A percentile compares a stretch with the other conserved stretches of the same genome.
These are phyloP conservation scores for Amphimedon queenslandica DNA, from an alignment of 37 sponge, comb jelly and placozoan species.

Conservation along the genomic window DNA sequence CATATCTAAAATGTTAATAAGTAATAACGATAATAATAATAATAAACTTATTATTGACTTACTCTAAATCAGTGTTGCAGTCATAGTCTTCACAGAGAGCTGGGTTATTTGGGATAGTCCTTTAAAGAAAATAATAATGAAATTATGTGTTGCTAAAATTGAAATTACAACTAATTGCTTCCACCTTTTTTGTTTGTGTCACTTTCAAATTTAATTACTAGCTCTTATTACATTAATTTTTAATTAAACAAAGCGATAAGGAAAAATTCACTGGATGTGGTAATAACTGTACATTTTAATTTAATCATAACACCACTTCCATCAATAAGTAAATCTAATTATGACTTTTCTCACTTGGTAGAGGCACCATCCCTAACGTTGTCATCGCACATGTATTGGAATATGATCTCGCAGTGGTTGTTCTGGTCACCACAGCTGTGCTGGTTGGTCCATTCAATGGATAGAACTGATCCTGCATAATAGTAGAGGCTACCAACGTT, in stretches of 20 bases:
- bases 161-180: too few relatives aligned
- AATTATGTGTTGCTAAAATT: too few relatives aligned
- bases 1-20: conserved; percentile 68
- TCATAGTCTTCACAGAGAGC: conserved; percentile 70
- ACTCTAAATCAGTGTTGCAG: conserved; percentile 91
- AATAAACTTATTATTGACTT: conserved; percentile 10
- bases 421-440: conserved; percentile 95
- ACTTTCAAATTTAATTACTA: too few relatives aligned
- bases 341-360: conserved; percentile 55
- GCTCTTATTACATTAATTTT: too few relatives aligned
- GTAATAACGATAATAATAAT: background rate
- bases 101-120: conserved; percentile 86
- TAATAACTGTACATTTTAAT: too few relatives aligned
- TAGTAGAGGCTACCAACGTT: conserved; percentile 95
- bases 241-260: too few relatives aligned
- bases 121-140: conserved; percentile 7
- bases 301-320: too few relatives aligned
- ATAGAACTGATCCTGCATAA: conserved; percentile 80
- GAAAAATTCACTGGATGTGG: too few relatives aligned
- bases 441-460: conserved; percentile 99
- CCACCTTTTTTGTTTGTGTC: too few relatives aligned
- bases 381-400: conserved; percentile 97
- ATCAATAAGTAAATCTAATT: too few relatives aligned
- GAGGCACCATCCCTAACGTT: conserved; percentile 84
- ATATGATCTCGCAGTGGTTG: conserved; percentile 88